Base-by-base conservation (phyloP, 2,888 invertebrate species). In the Drosophila pegasa region DNA sequence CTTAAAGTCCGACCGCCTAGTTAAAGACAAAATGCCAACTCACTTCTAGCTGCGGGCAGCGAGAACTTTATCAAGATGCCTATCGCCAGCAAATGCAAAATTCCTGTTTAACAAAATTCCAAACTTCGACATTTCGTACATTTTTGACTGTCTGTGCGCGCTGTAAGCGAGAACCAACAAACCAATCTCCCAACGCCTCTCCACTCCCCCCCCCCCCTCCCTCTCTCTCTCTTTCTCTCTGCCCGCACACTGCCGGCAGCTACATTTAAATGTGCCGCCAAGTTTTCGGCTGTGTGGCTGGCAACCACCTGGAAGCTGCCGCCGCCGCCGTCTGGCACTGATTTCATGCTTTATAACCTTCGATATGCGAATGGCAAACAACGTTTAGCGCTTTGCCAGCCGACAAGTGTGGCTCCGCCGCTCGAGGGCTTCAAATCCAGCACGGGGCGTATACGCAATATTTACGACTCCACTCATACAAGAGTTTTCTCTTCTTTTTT, bases 321-420 rank as follows among this genome's bases (percentile, higher is more conserved):
- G 52, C 50, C 31, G 58, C 35, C 29, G 64, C 20, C 60, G 69
- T 78, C 80, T 90, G 88, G 89, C 90, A 85, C 88, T 90, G 90
- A 91, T 90, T 90, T 90, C 80, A 90, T 90, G 91, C 89, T 90
- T 90, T 91, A 90, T 91, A 90, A 91, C 90, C 90, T 82, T 86
- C 87, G 86, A 91, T 88, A 89, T 90, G 79, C 90, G 84, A 83
- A 87, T 68, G 83, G 80, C 80, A 79, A 77, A 76, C 78, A 80
- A 60, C 79, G 85, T 76, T 81, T 81, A 87, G 86, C 78, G 79
- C 77, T 80, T 80, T 76, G 75, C 70, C 81, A 58, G 70, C 57
- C 78, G 58, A 64, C 75, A 83, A 80, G 82, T 88, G 88, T 88
- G 76, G 84, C 77, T 60, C 62, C 65, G 73, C 73, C 66, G 81